phyloP scores from a whole-genome alignment of 2,888 invertebrate species.

The Catotricha subobsoleta region DNA sequence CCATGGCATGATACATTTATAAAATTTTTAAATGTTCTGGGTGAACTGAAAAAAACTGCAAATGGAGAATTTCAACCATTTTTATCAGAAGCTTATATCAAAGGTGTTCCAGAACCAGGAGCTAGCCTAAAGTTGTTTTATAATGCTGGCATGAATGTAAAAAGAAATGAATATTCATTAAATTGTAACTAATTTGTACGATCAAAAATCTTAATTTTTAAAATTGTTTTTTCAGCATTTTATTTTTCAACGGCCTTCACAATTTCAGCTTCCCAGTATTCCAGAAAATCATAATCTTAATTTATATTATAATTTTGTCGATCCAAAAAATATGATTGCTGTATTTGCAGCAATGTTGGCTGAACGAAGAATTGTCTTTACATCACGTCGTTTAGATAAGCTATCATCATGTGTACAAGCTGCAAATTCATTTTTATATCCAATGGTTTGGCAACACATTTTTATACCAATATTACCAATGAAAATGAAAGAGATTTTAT shows the following conservation, averaged over 20 bases:
- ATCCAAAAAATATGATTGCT: conserved; percentile 83
- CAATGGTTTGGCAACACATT: conserved; percentile 98
- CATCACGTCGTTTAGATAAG: conserved; percentile 72
- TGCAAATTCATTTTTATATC: conserved; percentile 84
- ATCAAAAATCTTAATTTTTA: conserved; percentile 18
- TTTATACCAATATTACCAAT: conserved; percentile 89
- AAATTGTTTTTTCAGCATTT: conserved; percentile 49
- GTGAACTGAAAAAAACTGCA: conserved; percentile 22
- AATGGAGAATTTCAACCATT: conserved; percentile 29
- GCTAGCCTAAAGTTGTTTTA: conserved; percentile 42
- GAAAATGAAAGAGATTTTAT: conserved; percentile 71
- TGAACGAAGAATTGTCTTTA: conserved; percentile 85
- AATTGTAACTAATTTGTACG: background rate
- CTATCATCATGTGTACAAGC: conserved; percentile 89
- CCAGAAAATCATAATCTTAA: conserved; percentile 92
- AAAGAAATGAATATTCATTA: conserved; percentile 14
- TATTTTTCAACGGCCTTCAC: conserved; percentile 57
- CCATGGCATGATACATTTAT: conserved; percentile 95
- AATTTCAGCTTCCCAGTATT: conserved; percentile 77
- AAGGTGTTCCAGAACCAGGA: conserved; percentile 50
- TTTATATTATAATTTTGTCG: conserved; percentile 96
- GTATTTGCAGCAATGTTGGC: conserved; percentile 90
- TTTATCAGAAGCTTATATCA: conserved; percentile 46
- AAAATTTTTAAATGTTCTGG: conserved; percentile 22
- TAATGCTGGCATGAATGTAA: conserved; percentile 39